Conservation (phyloP, 92 coral and sea anemone genomes). For the Epizoanthus stellaris region DNA sequence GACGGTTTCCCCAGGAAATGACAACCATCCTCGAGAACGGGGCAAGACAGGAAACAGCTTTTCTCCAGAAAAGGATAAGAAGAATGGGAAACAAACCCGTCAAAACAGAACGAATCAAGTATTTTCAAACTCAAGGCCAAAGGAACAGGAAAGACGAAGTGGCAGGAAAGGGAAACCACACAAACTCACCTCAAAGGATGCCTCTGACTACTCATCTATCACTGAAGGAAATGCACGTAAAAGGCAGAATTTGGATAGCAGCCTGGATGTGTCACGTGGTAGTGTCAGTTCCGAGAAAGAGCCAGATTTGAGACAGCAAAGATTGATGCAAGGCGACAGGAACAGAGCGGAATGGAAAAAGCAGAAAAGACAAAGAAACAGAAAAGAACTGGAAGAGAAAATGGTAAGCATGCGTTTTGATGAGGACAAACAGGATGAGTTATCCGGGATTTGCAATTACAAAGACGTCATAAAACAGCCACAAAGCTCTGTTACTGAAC, state of each 20-base stretch:
- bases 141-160: slow-evolving; percentile 48
- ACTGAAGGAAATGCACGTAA: slow-evolving; percentile 37
- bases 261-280: slow-evolving; percentile 11
- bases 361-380: neutral
- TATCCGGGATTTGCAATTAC: neutral
- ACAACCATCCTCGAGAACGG: neutral
- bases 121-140: slow-evolving; percentile 31
- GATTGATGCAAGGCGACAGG: neutral
- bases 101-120: slow-evolving; percentile 15
- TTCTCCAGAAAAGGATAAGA: no score
- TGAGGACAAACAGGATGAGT: neutral
- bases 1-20: neutral
- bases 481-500: neutral
- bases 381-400: slow-evolving; percentile 26
- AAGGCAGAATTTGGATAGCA: neutral
- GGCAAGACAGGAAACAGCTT: neutral
- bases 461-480: neutral
- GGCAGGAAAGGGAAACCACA: slow-evolving; percentile 62
- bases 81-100: slow-evolving; percentile 10
- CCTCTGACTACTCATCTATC: neutral
- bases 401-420: neutral
- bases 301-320: neutral
- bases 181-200: slow-evolving; percentile 27
- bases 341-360: neutral
- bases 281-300: neutral